A percentile compares a stretch with the other conserved stretches of the same genome.
These are phyloP conservation scores for Heterotis niloticus DNA, from an alignment of 2,113 vertebrate genomes.

Conservation along the genomic window DNA sequence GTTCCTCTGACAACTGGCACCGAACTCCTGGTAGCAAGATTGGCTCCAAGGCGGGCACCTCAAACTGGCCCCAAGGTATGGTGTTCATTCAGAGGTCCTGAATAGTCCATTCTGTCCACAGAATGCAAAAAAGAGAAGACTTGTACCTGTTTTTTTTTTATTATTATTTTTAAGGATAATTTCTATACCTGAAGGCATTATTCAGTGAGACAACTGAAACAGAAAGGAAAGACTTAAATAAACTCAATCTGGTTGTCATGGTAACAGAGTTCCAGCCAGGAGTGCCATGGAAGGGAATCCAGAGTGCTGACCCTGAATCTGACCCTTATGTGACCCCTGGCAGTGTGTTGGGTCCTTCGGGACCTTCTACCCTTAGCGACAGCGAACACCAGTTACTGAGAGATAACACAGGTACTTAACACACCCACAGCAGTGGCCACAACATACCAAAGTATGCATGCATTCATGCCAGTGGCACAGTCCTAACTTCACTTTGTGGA, in stretches of 20 bases:
- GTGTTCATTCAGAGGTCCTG: background rate
- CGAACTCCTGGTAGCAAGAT: conserved; percentile 95
- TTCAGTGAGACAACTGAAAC: too few species aligned
- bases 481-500: background rate
- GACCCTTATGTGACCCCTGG: conserved; percentile 98
- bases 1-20: conserved; percentile 90
- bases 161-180: too few species aligned
- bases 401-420: conserved; percentile 85
- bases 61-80: conserved; percentile 96
- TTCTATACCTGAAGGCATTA: too few species aligned
- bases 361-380: conserved; percentile 91
- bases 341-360: conserved; percentile 88
- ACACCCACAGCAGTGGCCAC: background rate
- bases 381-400: conserved; percentile 97
- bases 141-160: background rate
- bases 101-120: background rate
- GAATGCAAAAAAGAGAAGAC: background rate
- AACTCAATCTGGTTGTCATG: background rate
- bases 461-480: background rate
- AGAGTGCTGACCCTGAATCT: conserved; percentile 94
- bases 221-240: background rate
- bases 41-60: conserved; percentile 82
- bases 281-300: conserved; percentile 98
- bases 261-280: conserved; percentile 93
- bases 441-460: background rate